A percentile compares a stretch with the other conserved stretches of the same genome.
Conservation (phyloP, 2,113 vertebrate genomes). For the Pristiophorus japonicus region DNA sequence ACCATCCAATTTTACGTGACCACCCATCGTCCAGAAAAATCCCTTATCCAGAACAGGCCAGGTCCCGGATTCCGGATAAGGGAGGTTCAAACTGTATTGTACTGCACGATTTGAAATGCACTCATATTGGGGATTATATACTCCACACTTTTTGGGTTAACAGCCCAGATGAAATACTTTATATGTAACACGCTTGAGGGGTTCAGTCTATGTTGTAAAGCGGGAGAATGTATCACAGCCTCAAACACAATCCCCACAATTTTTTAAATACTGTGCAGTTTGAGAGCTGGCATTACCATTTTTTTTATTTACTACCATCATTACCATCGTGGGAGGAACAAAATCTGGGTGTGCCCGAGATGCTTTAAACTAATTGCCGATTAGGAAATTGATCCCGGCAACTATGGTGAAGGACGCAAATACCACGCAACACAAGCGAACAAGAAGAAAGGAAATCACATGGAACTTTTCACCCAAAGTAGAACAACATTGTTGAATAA, state of each 20-base stretch:
- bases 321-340: neutral
- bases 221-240: neutral
- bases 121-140: neutral
- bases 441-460: neutral
- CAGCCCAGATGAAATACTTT: neutral
- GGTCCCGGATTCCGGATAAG: no score
- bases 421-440: neutral
- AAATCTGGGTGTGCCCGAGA: neutral
- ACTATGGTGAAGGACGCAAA: neutral
- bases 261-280: neutral
- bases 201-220: neutral
- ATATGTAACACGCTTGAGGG: neutral
- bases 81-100: no score
- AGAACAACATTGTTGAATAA: neutral
- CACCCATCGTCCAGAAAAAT: no score
- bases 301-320: no score
- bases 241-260: neutral
- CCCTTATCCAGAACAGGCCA: no score
- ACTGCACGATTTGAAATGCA: neutral
- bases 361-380: neutral
- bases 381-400: neutral
- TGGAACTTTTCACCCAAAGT: neutral
- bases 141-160: neutral
- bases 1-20: no score
- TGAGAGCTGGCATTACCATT: neutral